These are phyloP conservation scores for Meandrina meandrites DNA, from an alignment of 92 coral and sea anemone genomes.

Conservation along the genomic window DNA sequence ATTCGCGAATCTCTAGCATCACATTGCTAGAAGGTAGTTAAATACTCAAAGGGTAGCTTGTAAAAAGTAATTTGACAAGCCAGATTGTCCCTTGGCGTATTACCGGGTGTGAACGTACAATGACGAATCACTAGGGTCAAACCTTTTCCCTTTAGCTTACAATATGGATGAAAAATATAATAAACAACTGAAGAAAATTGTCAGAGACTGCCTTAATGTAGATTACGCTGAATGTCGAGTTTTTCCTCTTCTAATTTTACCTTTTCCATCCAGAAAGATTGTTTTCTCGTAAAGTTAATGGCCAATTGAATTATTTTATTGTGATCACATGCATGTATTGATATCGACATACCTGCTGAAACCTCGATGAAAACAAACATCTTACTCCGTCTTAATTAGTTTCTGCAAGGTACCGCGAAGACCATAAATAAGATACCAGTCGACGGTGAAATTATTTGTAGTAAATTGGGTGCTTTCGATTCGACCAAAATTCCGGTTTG, in stretches of 20 bases:
- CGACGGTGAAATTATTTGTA: background rate
- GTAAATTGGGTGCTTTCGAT: too few relatives aligned
- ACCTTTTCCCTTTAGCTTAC: background rate
- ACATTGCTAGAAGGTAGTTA: background rate
- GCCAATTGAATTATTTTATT: background rate
- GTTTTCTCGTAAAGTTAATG: background rate
- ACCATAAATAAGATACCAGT: background rate
- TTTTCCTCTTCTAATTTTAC: background rate
- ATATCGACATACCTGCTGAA: background rate
- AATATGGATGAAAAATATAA: background rate
- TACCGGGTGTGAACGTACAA: background rate
- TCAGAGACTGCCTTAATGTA: background rate
- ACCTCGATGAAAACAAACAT: background rate
- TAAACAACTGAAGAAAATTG: background rate
- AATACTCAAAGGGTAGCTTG: background rate
- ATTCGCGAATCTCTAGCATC: background rate
- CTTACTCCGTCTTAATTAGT: background rate
- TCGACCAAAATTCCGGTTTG: too few relatives aligned
- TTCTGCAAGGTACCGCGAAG: background rate
- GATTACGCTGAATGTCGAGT: background rate
- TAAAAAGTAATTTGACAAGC: background rate
- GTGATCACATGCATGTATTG: background rate
- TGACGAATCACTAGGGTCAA: background rate
- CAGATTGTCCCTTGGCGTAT: background rate
- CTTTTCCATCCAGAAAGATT: background rate